A percentile compares a stretch with the other conserved stretches of the same genome.
Evolutionary conservation across 2,113 vertebrate genomes (phyloP).

Genomic region (Myotis lucifugus): DNA sequence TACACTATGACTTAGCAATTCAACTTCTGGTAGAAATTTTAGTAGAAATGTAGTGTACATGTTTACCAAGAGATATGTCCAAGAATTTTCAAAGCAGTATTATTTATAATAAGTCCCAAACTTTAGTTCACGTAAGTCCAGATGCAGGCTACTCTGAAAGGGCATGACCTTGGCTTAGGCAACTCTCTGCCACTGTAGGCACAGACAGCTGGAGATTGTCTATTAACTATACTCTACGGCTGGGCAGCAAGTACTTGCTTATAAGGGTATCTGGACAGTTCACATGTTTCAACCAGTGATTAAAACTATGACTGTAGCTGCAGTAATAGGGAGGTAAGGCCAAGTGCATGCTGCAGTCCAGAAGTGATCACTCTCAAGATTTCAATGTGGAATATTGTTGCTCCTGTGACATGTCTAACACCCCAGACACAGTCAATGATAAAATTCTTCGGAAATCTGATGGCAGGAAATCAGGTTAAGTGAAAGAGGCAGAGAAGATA

Average conservation of each 20-base stretch:
- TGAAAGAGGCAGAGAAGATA: neutral
- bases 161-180: neutral
- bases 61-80: neutral
- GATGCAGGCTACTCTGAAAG: neutral
- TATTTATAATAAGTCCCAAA: neutral
- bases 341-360: neutral
- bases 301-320: neutral
- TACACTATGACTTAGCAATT: neutral
- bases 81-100: constrained; percentile 39
- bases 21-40: neutral
- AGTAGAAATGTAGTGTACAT: neutral
- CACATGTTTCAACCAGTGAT: constrained; percentile 2
- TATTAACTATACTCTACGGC: neutral
- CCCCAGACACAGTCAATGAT: neutral
- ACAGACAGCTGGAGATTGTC: neutral
- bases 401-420: constrained; percentile 8
- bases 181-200: neutral
- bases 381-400: neutral
- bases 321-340: neutral
- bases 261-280: neutral
- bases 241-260: neutral
- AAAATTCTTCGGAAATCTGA: constrained; percentile 17
- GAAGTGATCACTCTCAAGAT: constrained; percentile 20
- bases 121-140: neutral
- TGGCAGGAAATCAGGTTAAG: neutral